Evolutionary conservation across 2,113 vertebrate genomes (phyloP).

Genomic region (Takifugu bimaculatus): DNA sequence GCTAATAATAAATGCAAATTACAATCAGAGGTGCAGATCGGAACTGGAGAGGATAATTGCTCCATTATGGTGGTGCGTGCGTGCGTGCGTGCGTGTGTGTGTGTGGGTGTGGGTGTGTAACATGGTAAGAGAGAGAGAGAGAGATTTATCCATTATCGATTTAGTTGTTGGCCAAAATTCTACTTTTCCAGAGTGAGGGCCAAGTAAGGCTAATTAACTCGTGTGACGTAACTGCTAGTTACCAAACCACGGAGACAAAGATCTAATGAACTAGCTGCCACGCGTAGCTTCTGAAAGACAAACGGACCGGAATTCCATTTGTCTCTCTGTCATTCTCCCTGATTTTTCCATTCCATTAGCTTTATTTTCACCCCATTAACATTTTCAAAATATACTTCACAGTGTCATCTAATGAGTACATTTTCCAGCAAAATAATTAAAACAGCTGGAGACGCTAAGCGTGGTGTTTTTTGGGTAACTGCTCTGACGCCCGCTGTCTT

Average conservation of each 20-base stretch:
- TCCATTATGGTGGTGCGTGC: constrained; percentile 55
- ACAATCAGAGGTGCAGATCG: constrained; percentile 63
- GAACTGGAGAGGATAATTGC: constrained; percentile 69
- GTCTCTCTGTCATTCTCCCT: too few species aligned
- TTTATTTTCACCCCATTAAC: not conserved
- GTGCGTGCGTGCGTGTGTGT: constrained; percentile 25
- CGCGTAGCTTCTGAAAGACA: not conserved
- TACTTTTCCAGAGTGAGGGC: constrained; percentile 33
- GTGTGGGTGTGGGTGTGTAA: constrained; percentile 30
- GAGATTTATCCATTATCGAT: constrained; percentile 28
- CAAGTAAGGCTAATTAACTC: constrained; percentile 39
- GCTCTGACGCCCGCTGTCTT: too few species aligned
- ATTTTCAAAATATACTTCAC: not conserved
- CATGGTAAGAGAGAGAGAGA: not conserved
- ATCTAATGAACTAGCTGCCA: not conserved
- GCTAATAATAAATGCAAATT: constrained; percentile 73
- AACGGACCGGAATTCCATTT: not conserved
- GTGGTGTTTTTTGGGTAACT: too few species aligned
- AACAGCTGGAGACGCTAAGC: too few species aligned
- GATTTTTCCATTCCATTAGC: not conserved
- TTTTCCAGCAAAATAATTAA: too few species aligned
- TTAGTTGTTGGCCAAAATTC: constrained; percentile 35
- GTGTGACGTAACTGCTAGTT: constrained; percentile 23
- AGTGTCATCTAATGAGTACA: too few species aligned
- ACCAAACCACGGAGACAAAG: constrained; percentile 4